phyloP scores from a whole-genome alignment of 2,888 invertebrate species.

The Strigamia transsilvanica region DNA sequence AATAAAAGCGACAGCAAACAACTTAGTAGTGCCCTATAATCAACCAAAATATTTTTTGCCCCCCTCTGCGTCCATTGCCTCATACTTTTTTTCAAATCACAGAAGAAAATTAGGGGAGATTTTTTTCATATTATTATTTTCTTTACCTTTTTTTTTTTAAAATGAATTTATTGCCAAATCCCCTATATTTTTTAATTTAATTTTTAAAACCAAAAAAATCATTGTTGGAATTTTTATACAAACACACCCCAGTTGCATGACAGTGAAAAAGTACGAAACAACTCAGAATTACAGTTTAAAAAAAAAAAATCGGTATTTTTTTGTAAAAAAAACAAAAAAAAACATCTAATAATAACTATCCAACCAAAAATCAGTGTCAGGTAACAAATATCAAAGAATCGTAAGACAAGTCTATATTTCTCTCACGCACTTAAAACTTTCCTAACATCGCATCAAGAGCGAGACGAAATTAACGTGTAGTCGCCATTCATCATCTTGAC shows the following conservation, averaged over 20 bases:
- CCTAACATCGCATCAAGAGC: constrained; percentile 43
- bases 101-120: constrained; percentile 41
- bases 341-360: constrained; percentile 33
- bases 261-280: constrained; percentile 27
- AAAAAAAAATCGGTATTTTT: not conserved
- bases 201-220: constrained; percentile 6
- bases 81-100: constrained; percentile 39
- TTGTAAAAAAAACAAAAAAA: constrained; percentile 11
- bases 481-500: constrained; percentile 45
- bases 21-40: constrained; percentile 34
- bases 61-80: constrained; percentile 43
- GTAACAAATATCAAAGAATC: constrained; percentile 38
- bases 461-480: constrained; percentile 49
- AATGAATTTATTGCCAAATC: constrained; percentile 35
- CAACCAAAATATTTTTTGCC: constrained; percentile 9
- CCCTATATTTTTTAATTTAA: constrained; percentile 35
- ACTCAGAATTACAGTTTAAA: constrained; percentile 20
- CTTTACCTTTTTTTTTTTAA: not conserved
- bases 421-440: constrained; percentile 48
- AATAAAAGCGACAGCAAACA: constrained; percentile 41
- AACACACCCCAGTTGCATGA: constrained; percentile 34
- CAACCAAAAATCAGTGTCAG: constrained; percentile 36
- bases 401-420: constrained; percentile 39
- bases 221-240: not conserved
- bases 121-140: constrained; percentile 18